Evolutionary conservation across 2,888 invertebrate genomes (phyloP).

Genomic region (Himalopsyche anomala): DNA sequence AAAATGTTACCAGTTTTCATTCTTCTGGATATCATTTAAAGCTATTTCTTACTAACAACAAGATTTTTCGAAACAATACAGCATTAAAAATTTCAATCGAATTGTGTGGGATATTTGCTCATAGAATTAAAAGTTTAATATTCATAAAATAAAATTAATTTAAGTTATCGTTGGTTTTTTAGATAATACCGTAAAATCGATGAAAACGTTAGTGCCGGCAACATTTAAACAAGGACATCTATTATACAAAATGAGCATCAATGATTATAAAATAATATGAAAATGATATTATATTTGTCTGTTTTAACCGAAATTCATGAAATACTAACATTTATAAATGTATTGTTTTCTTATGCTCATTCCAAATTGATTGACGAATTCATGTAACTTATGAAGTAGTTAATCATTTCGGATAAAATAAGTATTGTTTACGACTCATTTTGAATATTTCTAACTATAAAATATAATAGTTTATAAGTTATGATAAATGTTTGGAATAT

Average conservation of each 20-base stretch:
- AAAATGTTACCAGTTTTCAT: constrained; percentile 71
- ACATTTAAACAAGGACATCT: constrained; percentile 47
- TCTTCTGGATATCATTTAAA: not conserved
- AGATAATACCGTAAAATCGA: constrained; percentile 64
- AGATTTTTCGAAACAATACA: no score
- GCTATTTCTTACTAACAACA: not conserved
- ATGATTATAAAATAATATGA: constrained; percentile 27
- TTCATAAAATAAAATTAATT: constrained; percentile 13
- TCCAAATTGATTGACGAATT: no score
- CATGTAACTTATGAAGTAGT: no score
- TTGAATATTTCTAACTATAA: no score
- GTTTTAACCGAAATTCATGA: not conserved
- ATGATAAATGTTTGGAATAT: no score
- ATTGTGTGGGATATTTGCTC: no score
- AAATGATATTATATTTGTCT: not conserved
- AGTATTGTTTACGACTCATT: no score
- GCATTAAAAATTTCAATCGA: no score
- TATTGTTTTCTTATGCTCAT: no score
- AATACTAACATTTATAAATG: no score
- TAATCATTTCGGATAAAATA: no score
- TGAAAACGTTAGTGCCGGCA: constrained; percentile 56
- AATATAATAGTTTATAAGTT: no score
- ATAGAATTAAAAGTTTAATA: not conserved
- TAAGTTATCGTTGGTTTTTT: constrained; percentile 16
- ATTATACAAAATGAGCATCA: constrained; percentile 5